A percentile compares a stretch with the other conserved stretches of the same genome.
These are phyloP conservation scores for Delia radicum DNA, from an alignment of 1,140 invertebrate genomes.

Conservation along the genomic window DNA sequence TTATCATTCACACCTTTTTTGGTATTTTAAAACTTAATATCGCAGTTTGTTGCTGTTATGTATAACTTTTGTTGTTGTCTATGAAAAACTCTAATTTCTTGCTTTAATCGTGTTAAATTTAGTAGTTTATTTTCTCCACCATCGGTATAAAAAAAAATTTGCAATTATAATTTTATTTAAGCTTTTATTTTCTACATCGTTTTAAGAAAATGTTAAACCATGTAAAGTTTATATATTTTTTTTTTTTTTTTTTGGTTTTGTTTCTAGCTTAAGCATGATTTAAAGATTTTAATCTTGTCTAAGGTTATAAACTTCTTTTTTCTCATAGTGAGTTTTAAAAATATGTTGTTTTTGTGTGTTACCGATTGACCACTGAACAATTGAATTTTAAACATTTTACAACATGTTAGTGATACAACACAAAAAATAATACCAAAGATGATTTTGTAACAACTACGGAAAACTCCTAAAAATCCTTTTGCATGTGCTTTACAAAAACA, in stretches of 20 bases:
- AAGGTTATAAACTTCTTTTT: neutral
- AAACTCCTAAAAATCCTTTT: neutral
- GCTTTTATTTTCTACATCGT: neutral
- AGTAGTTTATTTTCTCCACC: no score
- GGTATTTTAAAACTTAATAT: neutral
- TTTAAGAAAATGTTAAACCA: neutral
- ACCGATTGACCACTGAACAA: slow-evolving; percentile 1
- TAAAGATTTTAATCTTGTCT: slow-evolving; percentile 5
- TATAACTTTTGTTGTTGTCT: no score
- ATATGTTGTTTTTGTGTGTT: neutral
- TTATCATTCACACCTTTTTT: neutral
- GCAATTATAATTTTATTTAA: slow-evolving; percentile 1
- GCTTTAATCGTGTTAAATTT: slow-evolving; percentile 1
- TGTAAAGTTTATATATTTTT: neutral
- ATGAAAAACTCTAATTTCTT: neutral
- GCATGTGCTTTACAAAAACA: neutral
- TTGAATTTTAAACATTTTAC: slow-evolving; percentile 5
- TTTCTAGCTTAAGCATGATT: neutral
- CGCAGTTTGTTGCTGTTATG: no score
- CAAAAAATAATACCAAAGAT: neutral
- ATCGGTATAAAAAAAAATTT: no score
- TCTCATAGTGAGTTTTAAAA: neutral
- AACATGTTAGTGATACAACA: neutral
- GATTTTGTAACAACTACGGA: no score
- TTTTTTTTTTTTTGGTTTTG: no score